Conservation (phyloP, 2,888 invertebrate species). For the Agrotis clavis region DNA sequence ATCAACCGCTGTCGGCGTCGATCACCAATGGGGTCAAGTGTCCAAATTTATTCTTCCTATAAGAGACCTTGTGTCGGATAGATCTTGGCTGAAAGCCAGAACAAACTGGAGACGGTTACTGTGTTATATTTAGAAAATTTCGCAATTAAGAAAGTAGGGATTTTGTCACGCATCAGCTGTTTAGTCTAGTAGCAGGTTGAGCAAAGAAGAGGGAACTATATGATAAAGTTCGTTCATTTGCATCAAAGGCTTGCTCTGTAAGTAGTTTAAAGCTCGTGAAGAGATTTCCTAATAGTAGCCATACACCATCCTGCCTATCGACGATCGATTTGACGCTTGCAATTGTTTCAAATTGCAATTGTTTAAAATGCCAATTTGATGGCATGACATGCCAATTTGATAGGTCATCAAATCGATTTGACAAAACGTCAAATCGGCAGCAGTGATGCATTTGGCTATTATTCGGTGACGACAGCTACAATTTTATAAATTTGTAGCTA, state of each 20-base stretch:
- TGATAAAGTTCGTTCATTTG: slow-evolving; percentile 27
- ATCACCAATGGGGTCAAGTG: slow-evolving; percentile 59
- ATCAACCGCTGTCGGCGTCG: slow-evolving; percentile 15
- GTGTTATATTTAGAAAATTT: slow-evolving; percentile 61
- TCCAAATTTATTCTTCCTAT: slow-evolving; percentile 56
- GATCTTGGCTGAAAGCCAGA: slow-evolving; percentile 56
- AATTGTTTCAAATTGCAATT: too few species aligned
- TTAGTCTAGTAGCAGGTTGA: slow-evolving; percentile 12
- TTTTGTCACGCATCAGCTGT: slow-evolving; percentile 48
- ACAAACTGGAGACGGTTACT: slow-evolving; percentile 39
- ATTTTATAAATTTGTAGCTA: too few species aligned
- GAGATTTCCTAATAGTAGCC: not conserved
- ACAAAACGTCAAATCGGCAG: too few species aligned
- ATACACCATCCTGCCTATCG: too few species aligned
- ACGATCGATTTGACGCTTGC: too few species aligned
- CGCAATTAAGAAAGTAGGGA: slow-evolving; percentile 53
- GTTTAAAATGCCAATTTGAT: too few species aligned
- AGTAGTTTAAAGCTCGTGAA: slow-evolving; percentile 1
- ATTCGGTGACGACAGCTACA: too few species aligned
- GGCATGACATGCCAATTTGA: too few species aligned
- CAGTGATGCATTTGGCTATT: too few species aligned
- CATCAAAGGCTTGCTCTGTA: slow-evolving; percentile 10
- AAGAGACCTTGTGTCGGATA: slow-evolving; percentile 58
- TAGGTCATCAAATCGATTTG: too few species aligned
- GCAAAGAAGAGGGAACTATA: slow-evolving; percentile 14